phyloP scores from a whole-genome alignment of 2,113 vertebrate species.

The Propithecus coquereli region DNA sequence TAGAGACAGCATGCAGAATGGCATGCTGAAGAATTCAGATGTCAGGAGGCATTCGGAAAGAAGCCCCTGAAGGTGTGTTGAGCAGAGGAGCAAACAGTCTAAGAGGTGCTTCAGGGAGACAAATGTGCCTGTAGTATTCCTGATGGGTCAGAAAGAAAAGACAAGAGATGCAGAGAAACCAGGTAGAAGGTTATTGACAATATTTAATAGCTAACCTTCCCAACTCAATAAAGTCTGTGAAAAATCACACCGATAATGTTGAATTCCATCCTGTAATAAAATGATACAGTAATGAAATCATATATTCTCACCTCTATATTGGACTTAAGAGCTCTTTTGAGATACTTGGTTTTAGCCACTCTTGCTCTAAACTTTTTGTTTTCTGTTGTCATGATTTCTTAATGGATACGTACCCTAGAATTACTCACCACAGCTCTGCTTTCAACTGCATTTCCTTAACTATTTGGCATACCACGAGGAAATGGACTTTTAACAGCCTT shows the following conservation, averaged over 20 bases:
- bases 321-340: not conserved
- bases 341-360: not conserved
- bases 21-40: not conserved
- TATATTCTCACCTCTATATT: not conserved
- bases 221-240: not conserved
- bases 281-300: not conserved
- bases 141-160: not conserved
- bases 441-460: constrained; percentile 44
- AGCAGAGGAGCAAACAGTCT: not conserved
- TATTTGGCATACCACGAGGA: constrained; percentile 34
- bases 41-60: not conserved
- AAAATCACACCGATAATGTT: not conserved
- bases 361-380: not conserved
- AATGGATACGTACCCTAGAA: not conserved
- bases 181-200: not conserved
- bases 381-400: not conserved
- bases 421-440: not conserved
- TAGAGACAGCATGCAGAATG: not conserved
- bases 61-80: not conserved
- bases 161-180: not conserved
- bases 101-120: not conserved
- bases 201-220: not conserved
- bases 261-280: not conserved
- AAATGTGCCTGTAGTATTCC: not conserved
- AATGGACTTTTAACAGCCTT: not conserved